Evolutionary conservation across 2,113 vertebrate genomes (phyloP), one percentile per base, ranked within the genome.

Genomic region (Rattus rattus): DNA sequence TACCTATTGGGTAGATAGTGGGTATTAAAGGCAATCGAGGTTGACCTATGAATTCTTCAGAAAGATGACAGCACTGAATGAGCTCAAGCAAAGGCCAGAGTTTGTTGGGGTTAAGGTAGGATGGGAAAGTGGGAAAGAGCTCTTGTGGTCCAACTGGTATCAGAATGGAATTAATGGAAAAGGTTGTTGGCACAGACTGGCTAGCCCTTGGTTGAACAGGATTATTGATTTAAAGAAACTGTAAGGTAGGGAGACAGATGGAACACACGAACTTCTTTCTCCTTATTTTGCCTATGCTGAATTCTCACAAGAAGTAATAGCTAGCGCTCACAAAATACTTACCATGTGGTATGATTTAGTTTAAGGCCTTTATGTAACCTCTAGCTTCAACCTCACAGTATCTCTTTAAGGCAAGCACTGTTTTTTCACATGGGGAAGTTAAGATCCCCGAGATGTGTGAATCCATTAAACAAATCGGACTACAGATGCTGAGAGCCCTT

Each of bases 211-310:
- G 3, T 72, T 52, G 76, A 96, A 39, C 9, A 72, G 49, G 2
- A 49, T 77, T 89, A 61, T 94, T 65, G 54, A 30, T 63, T 54
- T 9, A 63, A 95, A 91, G 30, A 17, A 16, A 19, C 54, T 52
- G 63, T 39, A 7, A 91, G 20, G 22, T 86, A 65, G 28, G 20
- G 36, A 77, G 86, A 39, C 14, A 43, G 84, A 65, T 49, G 5
- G 9, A 6, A 26, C 59, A 30, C 13, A 84, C 12, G 17, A 9
- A 49, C 16, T 54, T 12, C 9, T 90, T 81, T 75, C 76, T 56
- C 77, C 8, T 69, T 86, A 76, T 77, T 88, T 93, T 91, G 28
- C 28, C 47, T 92, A 88, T 88, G 30, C 79, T 88, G 20, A 72
- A 65, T 22, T 28, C 5, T 24, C 90, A 20, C 6, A 79, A 93